Evolutionary conservation across 2,113 vertebrate genomes (phyloP).

Genomic region (Carassius carassius): DNA sequence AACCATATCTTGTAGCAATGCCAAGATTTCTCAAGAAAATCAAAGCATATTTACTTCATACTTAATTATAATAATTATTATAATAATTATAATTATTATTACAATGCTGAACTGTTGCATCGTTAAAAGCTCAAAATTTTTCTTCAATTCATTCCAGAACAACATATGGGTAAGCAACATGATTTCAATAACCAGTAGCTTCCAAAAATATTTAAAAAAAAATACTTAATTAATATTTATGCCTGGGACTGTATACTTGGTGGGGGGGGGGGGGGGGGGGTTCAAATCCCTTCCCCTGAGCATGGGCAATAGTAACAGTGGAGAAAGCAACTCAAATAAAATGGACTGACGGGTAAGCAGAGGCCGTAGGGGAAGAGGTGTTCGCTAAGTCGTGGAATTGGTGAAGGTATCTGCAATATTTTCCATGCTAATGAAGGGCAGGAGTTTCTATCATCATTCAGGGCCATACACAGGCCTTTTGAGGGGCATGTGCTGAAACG

Average conservation of each 20-base stretch:
- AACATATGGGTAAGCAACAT: not conserved
- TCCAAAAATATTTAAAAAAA: not conserved
- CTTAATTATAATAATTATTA: no score
- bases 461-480: no score
- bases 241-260: not conserved
- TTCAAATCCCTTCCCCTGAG: not conserved
- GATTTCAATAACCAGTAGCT: not conserved
- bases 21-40: not conserved
- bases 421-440: conserved; percentile 29
- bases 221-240: not conserved
- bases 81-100: no score
- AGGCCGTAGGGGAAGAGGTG: not conserved
- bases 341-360: not conserved
- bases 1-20: not conserved
- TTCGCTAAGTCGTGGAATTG: not conserved
- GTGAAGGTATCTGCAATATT: not conserved
- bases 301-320: not conserved
- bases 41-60: not conserved
- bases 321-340: not conserved
- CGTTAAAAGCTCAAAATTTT: not conserved
- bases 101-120: not conserved
- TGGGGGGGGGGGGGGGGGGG: no score
- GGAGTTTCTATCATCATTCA: not conserved
- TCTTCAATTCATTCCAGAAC: not conserved
- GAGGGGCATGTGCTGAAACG: no score